Conservation (phyloP, 2,888 invertebrate species). For the Coenonympha glycerion region DNA sequence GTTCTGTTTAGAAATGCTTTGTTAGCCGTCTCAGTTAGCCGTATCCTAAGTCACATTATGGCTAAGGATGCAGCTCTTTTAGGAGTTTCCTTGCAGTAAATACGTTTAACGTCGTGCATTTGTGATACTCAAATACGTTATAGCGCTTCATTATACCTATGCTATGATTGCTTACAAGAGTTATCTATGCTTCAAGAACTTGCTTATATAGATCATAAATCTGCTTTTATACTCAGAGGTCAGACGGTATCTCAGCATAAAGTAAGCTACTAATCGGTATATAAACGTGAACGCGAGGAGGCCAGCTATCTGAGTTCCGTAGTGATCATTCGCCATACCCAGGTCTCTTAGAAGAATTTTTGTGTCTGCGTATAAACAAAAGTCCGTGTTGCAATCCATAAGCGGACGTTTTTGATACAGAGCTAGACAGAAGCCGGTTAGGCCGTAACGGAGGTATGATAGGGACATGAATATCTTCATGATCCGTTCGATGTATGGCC, state of each 20-base stretch:
- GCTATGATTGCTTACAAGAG: too few species aligned
- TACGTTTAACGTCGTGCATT: too few species aligned
- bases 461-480: slow-evolving; percentile 75
- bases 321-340: slow-evolving; percentile 74
- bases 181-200: slow-evolving; percentile 72
- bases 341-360: slow-evolving; percentile 78
- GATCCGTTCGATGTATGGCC: slow-evolving; percentile 64
- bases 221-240: slow-evolving; percentile 74
- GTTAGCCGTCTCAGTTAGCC: too few species aligned
- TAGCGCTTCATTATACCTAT: too few species aligned
- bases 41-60: too few species aligned
- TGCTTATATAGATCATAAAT: slow-evolving; percentile 72
- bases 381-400: slow-evolving; percentile 77
- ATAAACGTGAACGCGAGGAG: slow-evolving; percentile 74
- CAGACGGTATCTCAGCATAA: slow-evolving; percentile 75
- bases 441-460: slow-evolving; percentile 81
- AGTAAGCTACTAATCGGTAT: slow-evolving; percentile 72
- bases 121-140: too few species aligned
- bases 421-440: slow-evolving; percentile 77
- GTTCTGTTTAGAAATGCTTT: too few species aligned
- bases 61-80: too few species aligned
- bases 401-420: slow-evolving; percentile 76
- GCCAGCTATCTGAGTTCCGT: slow-evolving; percentile 73
- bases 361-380: slow-evolving; percentile 76
- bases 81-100: too few species aligned